A percentile compares a stretch with the other conserved stretches of the same genome.
phyloP scores from a whole-genome alignment of 2,888 invertebrate genomes.

The Epinotia bilunana region DNA sequence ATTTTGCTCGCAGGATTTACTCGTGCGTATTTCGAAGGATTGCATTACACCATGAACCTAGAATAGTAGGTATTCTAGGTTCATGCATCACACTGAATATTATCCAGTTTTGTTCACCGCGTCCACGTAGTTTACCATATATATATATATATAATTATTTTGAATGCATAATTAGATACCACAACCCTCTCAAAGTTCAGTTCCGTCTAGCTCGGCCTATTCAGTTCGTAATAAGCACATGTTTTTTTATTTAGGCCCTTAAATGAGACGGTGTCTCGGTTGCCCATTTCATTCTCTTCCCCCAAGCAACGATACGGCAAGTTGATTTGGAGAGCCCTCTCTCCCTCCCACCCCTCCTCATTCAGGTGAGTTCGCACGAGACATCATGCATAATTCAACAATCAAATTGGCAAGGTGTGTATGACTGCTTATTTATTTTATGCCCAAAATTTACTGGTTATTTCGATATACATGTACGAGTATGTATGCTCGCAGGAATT shows the following conservation, averaged over 20 bases:
- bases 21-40: background rate
- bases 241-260: slow-evolving; percentile 64
- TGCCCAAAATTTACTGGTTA: slow-evolving; percentile 70
- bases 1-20: background rate
- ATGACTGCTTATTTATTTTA: slow-evolving; percentile 79
- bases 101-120: background rate
- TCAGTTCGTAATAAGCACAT: slow-evolving; percentile 60
- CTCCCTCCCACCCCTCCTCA: slow-evolving; percentile 58
- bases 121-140: background rate
- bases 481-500: slow-evolving; percentile 47
- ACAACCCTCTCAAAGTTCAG: slow-evolving; percentile 51
- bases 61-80: too few species aligned
- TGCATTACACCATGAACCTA: too few species aligned
- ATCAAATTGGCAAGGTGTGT: slow-evolving; percentile 81
- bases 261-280: slow-evolving; percentile 67
- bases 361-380: slow-evolving; percentile 72
- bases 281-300: slow-evolving; percentile 74
- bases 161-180: slow-evolving; percentile 57
- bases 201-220: slow-evolving; percentile 14
- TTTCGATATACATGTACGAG: slow-evolving; percentile 63
- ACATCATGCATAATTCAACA: slow-evolving; percentile 82
- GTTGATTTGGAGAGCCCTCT: slow-evolving; percentile 67
- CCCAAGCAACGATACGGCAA: slow-evolving; percentile 60
- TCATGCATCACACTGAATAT: too few species aligned
- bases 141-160: background rate